Percentiles rank a stretch among this genome's conserved stretches.
phyloP scores from a whole-genome alignment of 2,888 invertebrate species.

The Diplazon laetatorius region DNA sequence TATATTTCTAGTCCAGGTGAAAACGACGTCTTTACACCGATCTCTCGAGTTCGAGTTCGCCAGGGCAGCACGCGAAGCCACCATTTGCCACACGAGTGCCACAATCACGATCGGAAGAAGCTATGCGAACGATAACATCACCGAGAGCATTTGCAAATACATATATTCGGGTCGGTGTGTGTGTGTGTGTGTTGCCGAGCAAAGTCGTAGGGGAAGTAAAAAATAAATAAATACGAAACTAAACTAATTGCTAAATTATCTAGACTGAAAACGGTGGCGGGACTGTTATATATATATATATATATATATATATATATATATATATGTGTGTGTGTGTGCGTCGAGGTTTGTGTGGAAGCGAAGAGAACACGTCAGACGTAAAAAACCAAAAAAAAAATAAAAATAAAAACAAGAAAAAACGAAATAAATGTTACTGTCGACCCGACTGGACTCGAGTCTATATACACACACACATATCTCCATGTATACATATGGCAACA shows the following conservation, averaged over 20 bases:
- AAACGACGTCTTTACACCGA: constrained; percentile 12
- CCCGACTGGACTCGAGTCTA: constrained; percentile 20
- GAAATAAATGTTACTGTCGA: constrained; percentile 25
- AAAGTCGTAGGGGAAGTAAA: too few relatives aligned
- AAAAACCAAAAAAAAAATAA: too few relatives aligned
- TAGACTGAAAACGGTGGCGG: constrained; percentile 51
- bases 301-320: too few relatives aligned
- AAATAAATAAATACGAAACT: constrained; percentile 62
- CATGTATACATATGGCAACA: constrained; percentile 13
- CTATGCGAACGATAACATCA: constrained; percentile 41
- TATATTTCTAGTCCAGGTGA: constrained; percentile 13
- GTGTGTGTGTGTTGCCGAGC: too few relatives aligned
- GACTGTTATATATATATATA: too few relatives aligned
- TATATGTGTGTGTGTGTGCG: not conserved
- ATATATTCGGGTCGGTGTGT: constrained; percentile 36
- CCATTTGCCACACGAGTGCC: constrained; percentile 10
- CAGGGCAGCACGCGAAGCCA: constrained; percentile 45
- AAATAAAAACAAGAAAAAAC: not conserved
- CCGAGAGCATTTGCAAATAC: constrained; percentile 40
- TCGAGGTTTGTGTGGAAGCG: constrained; percentile 40
- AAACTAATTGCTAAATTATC: constrained; percentile 75
- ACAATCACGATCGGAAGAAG: constrained; percentile 39
- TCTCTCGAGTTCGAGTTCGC: not conserved
- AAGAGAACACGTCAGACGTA: not conserved
- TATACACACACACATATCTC: too few relatives aligned